These are phyloP conservation scores for Galaxea fascicularis DNA, from an alignment of 92 coral and sea anemone genomes.

Conservation along the genomic window DNA sequence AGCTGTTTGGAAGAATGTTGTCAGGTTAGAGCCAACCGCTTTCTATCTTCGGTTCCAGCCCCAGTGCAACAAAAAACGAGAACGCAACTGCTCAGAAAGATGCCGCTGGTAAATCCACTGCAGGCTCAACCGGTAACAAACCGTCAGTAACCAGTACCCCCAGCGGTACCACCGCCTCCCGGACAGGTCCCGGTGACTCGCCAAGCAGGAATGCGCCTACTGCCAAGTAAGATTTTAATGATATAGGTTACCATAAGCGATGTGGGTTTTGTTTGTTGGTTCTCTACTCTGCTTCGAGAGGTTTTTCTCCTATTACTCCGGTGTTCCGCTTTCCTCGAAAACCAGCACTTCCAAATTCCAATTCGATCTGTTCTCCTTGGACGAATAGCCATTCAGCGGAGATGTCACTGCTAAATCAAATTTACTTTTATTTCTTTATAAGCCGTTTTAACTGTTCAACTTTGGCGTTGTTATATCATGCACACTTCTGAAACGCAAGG, in stretches of 20 bases:
- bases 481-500: not conserved
- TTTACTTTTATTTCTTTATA: too few species aligned
- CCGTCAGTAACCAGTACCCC: constrained; percentile 92
- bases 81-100: constrained; percentile 69
- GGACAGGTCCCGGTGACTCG: constrained; percentile 67
- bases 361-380: too few species aligned
- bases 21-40: not conserved
- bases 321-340: too few species aligned
- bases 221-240: constrained; percentile 60
- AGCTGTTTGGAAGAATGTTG: not conserved
- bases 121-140: constrained; percentile 65
- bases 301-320: too few species aligned
- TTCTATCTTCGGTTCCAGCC: constrained; percentile 46
- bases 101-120: constrained; percentile 52
- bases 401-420: too few species aligned
- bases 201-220: constrained; percentile 68
- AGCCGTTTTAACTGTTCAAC: not conserved
- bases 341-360: too few species aligned
- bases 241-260: too few species aligned
- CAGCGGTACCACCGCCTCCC: constrained; percentile 66
- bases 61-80: constrained; percentile 63
- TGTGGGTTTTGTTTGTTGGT: not conserved
- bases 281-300: too few species aligned
- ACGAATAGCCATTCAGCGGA: too few species aligned
- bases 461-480: not conserved